Evolutionary conservation across 2,888 invertebrate genomes (phyloP).

Genomic region (Fabriciana adippe): DNA sequence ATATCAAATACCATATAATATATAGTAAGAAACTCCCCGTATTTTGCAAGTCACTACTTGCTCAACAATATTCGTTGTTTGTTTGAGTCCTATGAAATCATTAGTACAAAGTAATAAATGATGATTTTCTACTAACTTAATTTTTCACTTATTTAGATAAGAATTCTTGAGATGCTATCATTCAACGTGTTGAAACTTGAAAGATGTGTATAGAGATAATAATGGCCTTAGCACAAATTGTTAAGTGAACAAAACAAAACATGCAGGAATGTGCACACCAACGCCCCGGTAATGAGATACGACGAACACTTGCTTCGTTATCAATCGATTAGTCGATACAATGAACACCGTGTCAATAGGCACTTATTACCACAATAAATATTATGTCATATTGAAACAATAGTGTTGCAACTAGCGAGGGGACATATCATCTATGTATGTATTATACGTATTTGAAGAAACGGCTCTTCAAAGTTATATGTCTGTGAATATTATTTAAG

Average conservation of each 20-base stretch:
- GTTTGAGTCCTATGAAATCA: no score
- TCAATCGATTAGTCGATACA: conserved; percentile 53
- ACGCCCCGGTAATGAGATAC: conserved; percentile 68
- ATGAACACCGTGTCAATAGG: conserved; percentile 27
- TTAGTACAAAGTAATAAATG: no score
- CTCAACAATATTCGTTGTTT: background rate
- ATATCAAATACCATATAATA: no score
- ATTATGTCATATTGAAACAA: conserved; percentile 26
- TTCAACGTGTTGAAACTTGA: background rate
- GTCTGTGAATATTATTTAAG: no score
- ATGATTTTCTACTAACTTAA: no score
- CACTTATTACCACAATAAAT: conserved; percentile 26
- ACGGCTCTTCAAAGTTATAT: no score
- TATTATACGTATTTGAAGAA: background rate
- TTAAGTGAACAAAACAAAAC: conserved; percentile 44
- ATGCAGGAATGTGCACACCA: conserved; percentile 49
- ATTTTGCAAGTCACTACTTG: background rate
- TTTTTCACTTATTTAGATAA: no score
- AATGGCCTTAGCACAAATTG: conserved; percentile 32
- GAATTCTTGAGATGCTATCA: no score
- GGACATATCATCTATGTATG: conserved; percentile 1
- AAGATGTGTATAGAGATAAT: background rate
- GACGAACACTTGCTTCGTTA: conserved; percentile 56
- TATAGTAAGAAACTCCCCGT: background rate
- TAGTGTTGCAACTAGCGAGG: conserved; percentile 7